phyloP scores from a whole-genome alignment of 2,888 invertebrate species.

The Drosophila neotestacea region DNA sequence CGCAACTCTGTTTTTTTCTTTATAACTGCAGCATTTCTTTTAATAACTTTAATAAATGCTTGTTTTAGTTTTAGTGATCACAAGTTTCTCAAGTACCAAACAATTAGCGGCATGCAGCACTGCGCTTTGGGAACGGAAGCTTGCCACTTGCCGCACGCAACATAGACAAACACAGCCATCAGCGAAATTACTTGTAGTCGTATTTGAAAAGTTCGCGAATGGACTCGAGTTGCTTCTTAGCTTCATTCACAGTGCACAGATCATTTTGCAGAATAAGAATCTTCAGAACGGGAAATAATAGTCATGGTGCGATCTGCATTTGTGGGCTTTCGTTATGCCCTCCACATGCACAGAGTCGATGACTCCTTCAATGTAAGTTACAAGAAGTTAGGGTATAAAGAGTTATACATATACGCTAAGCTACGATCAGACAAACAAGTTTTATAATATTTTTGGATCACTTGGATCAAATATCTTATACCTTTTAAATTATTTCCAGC shows the following conservation, averaged over 20 bases:
- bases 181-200: background rate
- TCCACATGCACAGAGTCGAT: conserved; percentile 6
- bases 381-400: background rate
- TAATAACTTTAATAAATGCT: conserved; percentile 78
- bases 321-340: conserved; percentile 63
- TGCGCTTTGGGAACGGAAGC: conserved; percentile 71
- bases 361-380: conserved; percentile 19
- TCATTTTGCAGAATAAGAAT: conserved; percentile 30
- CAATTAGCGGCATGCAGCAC: conserved; percentile 73
- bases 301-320: conserved; percentile 51
- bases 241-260: conserved; percentile 42
- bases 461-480: background rate
- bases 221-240: conserved; percentile 27
- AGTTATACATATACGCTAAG: no score
- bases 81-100: conserved; percentile 75
- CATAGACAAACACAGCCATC: conserved; percentile 17
- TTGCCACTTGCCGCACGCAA: conserved; percentile 68
- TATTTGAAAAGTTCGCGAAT: conserved; percentile 30
- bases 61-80: conserved; percentile 72
- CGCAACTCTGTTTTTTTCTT: conserved; percentile 38
- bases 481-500: no score
- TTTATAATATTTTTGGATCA: background rate
- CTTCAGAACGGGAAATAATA: conserved; percentile 13
- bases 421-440: background rate
- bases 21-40: conserved; percentile 41